These are phyloP conservation scores for Tetranychus cinnabarinus DNA, from an alignment of 1,140 invertebrate species.

Conservation along the genomic window DNA sequence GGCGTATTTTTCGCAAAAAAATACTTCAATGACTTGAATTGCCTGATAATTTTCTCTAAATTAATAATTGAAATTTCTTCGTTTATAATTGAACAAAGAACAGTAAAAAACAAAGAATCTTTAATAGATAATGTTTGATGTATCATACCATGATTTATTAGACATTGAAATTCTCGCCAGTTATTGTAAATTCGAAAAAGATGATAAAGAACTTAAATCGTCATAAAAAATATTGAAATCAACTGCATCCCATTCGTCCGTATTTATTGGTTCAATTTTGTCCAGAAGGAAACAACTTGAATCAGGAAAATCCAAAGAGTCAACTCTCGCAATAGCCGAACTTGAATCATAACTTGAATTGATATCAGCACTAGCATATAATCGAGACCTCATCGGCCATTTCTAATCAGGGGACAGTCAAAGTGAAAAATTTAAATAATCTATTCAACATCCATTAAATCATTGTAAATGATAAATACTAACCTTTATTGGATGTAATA, in stretches of 20 bases:
- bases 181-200: too few relatives aligned
- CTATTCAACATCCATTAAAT: not conserved
- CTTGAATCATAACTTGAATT: not conserved
- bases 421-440: not conserved
- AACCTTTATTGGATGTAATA: constrained; percentile 12
- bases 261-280: not conserved
- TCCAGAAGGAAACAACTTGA: not conserved
- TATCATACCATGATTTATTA: too few relatives aligned
- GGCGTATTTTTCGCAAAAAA: too few relatives aligned
- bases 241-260: not conserved
- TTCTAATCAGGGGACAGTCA: constrained; percentile 3
- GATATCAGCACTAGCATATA: constrained; percentile 3
- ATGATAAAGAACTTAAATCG: too few relatives aligned
- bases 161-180: too few relatives aligned
- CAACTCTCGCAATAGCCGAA: not conserved
- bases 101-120: too few relatives aligned
- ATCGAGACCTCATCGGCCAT: constrained; percentile 14
- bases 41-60: too few relatives aligned
- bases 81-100: too few relatives aligned
- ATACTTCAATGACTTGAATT: too few relatives aligned
- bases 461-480: not conserved
- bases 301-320: not conserved
- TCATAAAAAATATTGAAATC: not conserved
- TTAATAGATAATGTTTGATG: too few relatives aligned
- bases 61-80: too few relatives aligned